phyloP scores from a whole-genome alignment of 2,797 vertebrate genomes.

The Xyrichtys novacula region DNA sequence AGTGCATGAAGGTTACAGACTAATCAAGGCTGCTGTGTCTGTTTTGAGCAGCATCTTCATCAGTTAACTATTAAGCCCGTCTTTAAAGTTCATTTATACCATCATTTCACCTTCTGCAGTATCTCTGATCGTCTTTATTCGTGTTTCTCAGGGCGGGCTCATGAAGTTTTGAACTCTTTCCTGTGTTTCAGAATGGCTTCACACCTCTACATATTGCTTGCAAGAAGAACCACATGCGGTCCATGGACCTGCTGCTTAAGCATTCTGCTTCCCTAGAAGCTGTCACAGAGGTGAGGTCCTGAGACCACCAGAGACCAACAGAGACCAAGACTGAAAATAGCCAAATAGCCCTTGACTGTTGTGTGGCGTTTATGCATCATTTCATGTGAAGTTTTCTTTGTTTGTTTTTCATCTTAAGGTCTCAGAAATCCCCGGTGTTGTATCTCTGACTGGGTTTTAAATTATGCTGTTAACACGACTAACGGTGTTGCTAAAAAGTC shows the following conservation, averaged over 20 bases:
- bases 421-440: neutral
- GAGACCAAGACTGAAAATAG: slow-evolving; percentile 1
- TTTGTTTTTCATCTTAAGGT: neutral
- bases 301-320: neutral
- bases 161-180: neutral
- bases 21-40: neutral
- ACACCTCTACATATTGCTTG: slow-evolving; percentile 98
- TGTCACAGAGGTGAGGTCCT: slow-evolving; percentile 91
- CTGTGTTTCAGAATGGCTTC: slow-evolving; percentile 91
- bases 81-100: neutral
- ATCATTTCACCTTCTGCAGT: neutral
- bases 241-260: slow-evolving; percentile 97
- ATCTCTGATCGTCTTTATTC: neutral
- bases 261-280: slow-evolving; percentile 95
- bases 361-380: no score
- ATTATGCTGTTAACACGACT: no score
- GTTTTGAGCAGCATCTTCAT: neutral
- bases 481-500: slow-evolving; percentile 6
- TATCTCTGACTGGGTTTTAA: neutral
- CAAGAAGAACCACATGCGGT: slow-evolving; percentile 97
- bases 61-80: no score
- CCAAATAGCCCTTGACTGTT: no score
- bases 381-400: no score
- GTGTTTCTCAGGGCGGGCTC: neutral
- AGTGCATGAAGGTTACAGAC: no score